Evolutionary conservation across 2,888 invertebrate genomes (phyloP), one percentile per base, ranked within the genome.

Genomic region (Pseudoips prasinana): DNA sequence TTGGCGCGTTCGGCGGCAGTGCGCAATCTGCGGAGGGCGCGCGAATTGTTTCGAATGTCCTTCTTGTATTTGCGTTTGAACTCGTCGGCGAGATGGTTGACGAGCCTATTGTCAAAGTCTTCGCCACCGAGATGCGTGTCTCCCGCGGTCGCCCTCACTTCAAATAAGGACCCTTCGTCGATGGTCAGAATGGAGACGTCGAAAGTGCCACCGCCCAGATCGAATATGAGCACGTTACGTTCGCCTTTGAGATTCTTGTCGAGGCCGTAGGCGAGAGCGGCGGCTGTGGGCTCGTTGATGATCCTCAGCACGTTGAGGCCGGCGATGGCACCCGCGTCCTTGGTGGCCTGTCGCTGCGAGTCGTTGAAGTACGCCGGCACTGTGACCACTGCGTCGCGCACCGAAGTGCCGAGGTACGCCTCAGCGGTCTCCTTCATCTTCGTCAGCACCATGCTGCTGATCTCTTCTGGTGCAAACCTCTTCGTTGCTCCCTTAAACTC

Each of bases 131-230:
- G n/a, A 90, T 95, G 96, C 3, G 96, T 96, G 68, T 96, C 96
- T 18, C 95, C 95, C 17, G 95, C 94, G 1, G 95, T 96, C 0
- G 96, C 90, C 70, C 92, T 93, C 2, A 95, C 96, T 75, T 95
- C 94, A 68, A 95, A n/a, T n/a, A n/a, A n/a, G n/a, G n/a, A n/a
- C n/a, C n/a, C n/a, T n/a, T n/a, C n/a, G n/a, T n/a, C n/a, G 67
- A 96, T 95, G 29, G 94, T 94, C 25, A 96, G 82, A 43, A 96
- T 92, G 29, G 95, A 95, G 1, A 96, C 95, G 79, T 96, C 95
- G 72, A 96, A 94, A n/a, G 95, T 95, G 39, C 90, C 90, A 17
- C 91, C n/a, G n/a, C n/a, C n/a, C n/a, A n/a, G n/a, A n/a, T n/a
- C n/a, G n/a, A n/a, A n/a, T n/a, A n/a, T n/a, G n/a, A n/a, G n/a